Evolutionary conservation across 2,888 invertebrate species (phyloP).

Genomic region (Margaritifera margaritifera): DNA sequence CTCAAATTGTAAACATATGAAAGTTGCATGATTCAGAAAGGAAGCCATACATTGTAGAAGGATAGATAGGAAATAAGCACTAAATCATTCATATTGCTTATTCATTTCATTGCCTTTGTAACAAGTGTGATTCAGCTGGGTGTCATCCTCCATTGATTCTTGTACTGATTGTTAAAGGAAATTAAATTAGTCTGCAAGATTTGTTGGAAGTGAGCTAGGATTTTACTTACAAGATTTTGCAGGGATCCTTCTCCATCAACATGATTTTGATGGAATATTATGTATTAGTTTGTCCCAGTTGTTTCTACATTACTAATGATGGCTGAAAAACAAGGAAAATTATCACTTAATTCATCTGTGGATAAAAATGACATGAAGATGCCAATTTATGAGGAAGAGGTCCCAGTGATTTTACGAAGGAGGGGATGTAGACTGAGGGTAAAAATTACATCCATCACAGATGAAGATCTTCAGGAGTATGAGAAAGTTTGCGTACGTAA

Average conservation of each 20-base stretch:
- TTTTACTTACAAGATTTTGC: no score
- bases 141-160: no score
- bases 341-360: constrained; percentile 9
- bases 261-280: no score
- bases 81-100: no score
- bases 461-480: constrained; percentile 39
- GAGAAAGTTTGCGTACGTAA: constrained; percentile 37
- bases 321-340: constrained; percentile 15
- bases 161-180: neutral
- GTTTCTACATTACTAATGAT: neutral
- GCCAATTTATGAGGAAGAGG: constrained; percentile 66
- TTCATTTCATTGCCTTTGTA: no score
- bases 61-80: no score
- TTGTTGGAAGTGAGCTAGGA: neutral
- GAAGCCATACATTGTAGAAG: no score
- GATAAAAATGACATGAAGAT: constrained; percentile 32
- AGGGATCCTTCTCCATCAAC: no score
- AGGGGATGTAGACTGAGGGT: constrained; percentile 67
- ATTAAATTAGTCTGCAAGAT: constrained; percentile 5
- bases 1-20: no score
- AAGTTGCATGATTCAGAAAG: no score
- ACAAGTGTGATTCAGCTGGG: no score
- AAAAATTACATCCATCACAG: constrained; percentile 64
- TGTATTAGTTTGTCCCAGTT: no score
- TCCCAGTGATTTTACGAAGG: constrained; percentile 67